Conservation (phyloP, 2,888 invertebrate species). For the Macrophya annulata region DNA sequence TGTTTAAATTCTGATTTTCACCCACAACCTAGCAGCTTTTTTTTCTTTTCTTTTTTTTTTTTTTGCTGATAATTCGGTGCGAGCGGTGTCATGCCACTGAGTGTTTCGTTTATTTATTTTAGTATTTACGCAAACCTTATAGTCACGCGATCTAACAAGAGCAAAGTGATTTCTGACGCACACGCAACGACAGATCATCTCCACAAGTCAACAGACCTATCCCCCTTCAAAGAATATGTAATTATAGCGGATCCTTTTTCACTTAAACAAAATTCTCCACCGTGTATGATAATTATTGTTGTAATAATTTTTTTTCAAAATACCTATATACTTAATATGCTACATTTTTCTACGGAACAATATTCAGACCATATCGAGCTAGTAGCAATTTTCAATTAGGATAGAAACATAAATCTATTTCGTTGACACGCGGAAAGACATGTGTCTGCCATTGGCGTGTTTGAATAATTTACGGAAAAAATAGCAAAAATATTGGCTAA, state of each 20-base stretch:
- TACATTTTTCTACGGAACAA: background rate
- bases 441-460: background rate
- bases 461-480: background rate
- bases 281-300: background rate
- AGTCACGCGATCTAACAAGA: conserved; percentile 38
- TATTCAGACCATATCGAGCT: background rate
- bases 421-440: background rate
- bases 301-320: background rate
- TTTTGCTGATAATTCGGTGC: conserved; percentile 28
- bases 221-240: background rate
- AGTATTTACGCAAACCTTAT: conserved; percentile 19
- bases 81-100: conserved; percentile 49
- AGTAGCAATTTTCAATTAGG: background rate
- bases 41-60: background rate
- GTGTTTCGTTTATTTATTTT: conserved; percentile 39
- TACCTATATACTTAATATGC: background rate
- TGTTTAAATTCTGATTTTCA: background rate
- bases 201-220: background rate
- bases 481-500: background rate
- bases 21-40: background rate
- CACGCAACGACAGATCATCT: conserved; percentile 11
- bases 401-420: background rate
- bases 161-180: conserved; percentile 38
- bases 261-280: background rate
- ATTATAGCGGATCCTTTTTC: background rate